Evolutionary conservation across 2,113 vertebrate genomes (phyloP).

Genomic region (Oncorhynchus mykiss): DNA sequence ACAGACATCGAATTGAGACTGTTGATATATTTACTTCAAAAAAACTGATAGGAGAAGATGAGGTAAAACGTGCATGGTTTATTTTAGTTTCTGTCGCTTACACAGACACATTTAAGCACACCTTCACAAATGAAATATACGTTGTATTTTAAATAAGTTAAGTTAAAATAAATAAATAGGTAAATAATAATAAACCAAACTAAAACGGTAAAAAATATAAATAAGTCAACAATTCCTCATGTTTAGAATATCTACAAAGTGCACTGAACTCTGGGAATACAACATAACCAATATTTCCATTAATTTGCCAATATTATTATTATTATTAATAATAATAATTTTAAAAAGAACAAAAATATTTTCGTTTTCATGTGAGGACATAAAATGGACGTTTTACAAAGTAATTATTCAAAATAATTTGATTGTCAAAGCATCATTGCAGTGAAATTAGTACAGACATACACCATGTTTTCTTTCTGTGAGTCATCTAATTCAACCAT

Average conservation of each 20-base stretch:
- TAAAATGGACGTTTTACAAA: conserved; percentile 50
- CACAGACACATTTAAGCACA: conserved; percentile 87
- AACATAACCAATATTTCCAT: conserved; percentile 34
- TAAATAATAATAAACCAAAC: conserved; percentile 47
- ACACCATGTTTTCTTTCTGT: conserved; percentile 50
- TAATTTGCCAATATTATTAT: conserved; percentile 37
- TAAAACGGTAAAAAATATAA: conserved; percentile 53
- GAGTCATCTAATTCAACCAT: conserved; percentile 62
- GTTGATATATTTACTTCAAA: conserved; percentile 19
- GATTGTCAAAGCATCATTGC: conserved; percentile 89
- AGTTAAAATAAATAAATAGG: conserved; percentile 69
- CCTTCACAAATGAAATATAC: conserved; percentile 72
- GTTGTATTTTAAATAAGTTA: conserved; percentile 75
- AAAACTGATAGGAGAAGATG: conserved; percentile 58
- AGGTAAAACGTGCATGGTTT: conserved; percentile 93
- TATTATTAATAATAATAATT: conserved; percentile 33
- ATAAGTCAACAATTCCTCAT: conserved; percentile 64
- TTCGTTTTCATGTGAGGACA: conserved; percentile 44
- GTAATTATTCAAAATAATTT: conserved; percentile 59
- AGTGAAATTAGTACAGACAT: conserved; percentile 70
- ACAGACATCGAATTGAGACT: neutral
- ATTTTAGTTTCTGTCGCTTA: conserved; percentile 88
- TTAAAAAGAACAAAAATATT: conserved; percentile 22
- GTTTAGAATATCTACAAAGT: conserved; percentile 83
- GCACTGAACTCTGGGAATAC: conserved; percentile 64